Evolutionary conservation across 2,113 vertebrate genomes (phyloP).

Genomic region (Nyctereutes procyonoides): DNA sequence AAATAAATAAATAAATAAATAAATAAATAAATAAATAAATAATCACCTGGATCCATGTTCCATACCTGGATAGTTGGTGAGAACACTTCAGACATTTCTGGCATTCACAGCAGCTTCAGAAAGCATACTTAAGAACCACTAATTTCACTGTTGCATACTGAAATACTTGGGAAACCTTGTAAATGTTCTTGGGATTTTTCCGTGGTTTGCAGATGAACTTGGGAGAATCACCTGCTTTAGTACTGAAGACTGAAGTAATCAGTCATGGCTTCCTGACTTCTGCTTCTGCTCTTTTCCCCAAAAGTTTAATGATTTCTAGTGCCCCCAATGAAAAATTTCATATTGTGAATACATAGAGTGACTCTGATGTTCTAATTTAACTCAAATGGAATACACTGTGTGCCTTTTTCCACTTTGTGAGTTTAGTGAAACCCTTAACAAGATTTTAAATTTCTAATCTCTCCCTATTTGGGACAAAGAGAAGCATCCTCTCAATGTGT

Average conservation of each 20-base stretch:
- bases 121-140: neutral
- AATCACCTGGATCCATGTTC: neutral
- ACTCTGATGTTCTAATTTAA: neutral
- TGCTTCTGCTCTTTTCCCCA: neutral
- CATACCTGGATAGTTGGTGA: neutral
- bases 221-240: neutral
- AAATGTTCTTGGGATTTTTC: neutral
- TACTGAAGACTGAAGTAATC: neutral
- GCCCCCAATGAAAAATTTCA: neutral
- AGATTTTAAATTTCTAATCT: neutral
- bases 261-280: neutral
- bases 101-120: neutral
- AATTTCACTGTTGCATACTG: neutral
- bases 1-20: no score
- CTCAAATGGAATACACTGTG: neutral
- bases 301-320: neutral
- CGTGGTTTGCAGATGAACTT: neutral
- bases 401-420: neutral
- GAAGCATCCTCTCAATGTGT: neutral
- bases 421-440: neutral
- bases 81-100: neutral
- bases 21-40: neutral
- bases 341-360: neutral
- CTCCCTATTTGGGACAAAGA: neutral
- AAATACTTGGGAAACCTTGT: neutral